Evolutionary conservation across 2,113 vertebrate genomes (phyloP).

Genomic region (Connochaetes taurinus): DNA sequence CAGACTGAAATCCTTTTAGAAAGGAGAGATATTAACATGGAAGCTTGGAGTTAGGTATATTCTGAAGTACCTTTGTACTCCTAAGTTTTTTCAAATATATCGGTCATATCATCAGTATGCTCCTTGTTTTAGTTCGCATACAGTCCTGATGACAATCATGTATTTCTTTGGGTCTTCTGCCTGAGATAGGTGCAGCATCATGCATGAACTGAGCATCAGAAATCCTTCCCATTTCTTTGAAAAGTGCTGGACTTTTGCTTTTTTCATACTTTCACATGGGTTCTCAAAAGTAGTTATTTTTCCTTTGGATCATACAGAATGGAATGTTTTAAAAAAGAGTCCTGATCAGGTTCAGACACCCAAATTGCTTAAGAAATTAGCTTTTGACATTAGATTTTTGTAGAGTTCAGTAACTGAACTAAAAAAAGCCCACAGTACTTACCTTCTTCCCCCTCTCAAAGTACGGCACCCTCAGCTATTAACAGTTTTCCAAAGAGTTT

Average conservation of each 20-base stretch:
- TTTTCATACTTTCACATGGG: not conserved
- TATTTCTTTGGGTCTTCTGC: not conserved
- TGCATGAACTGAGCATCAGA: not conserved
- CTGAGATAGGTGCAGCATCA: not conserved
- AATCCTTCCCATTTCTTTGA: constrained; percentile 11
- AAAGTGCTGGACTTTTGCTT: not conserved
- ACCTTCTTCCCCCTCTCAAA: not conserved
- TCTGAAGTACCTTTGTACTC: not conserved
- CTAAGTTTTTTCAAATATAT: not conserved
- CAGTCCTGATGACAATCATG: not conserved
- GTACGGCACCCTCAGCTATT: not conserved
- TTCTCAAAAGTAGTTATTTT: constrained; percentile 13
- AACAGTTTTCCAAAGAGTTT: not conserved
- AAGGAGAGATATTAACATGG: not conserved
- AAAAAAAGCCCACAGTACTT: not conserved
- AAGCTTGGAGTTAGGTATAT: not conserved
- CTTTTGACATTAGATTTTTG: not conserved
- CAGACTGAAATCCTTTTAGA: not conserved
- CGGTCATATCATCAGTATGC: not conserved
- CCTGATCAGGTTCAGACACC: not conserved
- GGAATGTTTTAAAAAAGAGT: not conserved
- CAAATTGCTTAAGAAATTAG: constrained; percentile 31
- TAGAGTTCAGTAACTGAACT: not conserved
- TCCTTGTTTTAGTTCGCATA: not conserved
- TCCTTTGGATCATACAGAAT: not conserved